These are phyloP conservation scores for Axea sp. DNA, from an alignment of 2,888 invertebrate genomes.

Conservation along the genomic window DNA sequence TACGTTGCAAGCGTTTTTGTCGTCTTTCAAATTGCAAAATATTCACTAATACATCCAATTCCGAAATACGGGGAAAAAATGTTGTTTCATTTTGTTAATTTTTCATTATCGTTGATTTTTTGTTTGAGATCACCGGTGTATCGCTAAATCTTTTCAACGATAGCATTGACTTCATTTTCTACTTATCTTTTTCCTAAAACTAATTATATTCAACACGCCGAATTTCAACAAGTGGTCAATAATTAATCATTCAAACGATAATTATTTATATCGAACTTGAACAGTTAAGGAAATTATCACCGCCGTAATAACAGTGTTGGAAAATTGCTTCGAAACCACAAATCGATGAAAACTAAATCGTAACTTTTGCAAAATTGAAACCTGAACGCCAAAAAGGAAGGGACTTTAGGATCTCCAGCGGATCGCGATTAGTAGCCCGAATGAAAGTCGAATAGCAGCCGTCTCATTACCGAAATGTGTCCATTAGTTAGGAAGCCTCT, in stretches of 20 bases:
- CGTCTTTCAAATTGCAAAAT: slow-evolving; percentile 15
- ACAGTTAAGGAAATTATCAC: not conserved
- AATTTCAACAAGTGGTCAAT: slow-evolving; percentile 53
- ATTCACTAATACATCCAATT: slow-evolving; percentile 3
- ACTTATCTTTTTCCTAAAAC: no score
- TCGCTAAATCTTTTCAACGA: no score
- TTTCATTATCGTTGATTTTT: no score
- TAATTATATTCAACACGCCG: no score
- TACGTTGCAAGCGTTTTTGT: slow-evolving; percentile 11
- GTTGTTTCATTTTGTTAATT: no score
- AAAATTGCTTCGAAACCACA: not conserved
- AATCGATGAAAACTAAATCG: not conserved
- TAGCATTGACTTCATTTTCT: no score
- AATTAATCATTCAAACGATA: slow-evolving; percentile 14
- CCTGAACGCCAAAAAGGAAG: slow-evolving; percentile 3
- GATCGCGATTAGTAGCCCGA: slow-evolving; percentile 69
- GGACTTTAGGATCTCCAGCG: slow-evolving; percentile 44
- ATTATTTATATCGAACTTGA: slow-evolving; percentile 20
- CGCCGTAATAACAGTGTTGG: not conserved
- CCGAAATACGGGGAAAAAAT: not conserved
- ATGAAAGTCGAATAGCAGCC: slow-evolving; percentile 72
- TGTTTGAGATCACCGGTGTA: no score
- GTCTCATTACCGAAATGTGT: slow-evolving; percentile 75
- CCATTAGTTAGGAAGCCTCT: slow-evolving; percentile 68
- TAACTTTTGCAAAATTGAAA: slow-evolving; percentile 45